Base-by-base conservation (phyloP, 2,113 vertebrate genomes). In the Mesoclemmys tuberculata region DNA sequence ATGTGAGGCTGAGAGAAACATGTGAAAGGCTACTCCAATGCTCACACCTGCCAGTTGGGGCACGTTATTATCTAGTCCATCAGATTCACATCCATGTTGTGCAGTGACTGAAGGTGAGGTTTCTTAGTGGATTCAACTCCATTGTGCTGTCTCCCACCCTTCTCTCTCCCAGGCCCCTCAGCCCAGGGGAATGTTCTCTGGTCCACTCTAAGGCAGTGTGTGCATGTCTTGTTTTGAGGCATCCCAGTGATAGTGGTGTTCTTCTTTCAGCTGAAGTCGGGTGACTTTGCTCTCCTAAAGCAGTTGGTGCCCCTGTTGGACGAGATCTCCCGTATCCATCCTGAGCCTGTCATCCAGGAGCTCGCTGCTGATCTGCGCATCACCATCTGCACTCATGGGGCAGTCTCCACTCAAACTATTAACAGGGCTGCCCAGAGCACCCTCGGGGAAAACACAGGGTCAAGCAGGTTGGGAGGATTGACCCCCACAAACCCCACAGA, bases 351-450 rank as follows among this genome's bases (percentile, higher is more conserved):
- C 74, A 98, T 99, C 93, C 99, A 99, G 95, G 99, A 99, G 95
- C 98, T 99, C 31, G 99, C 99, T 0, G 90, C 90, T 0, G 99
- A 99, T 97, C 98, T 99, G 92, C 97, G 98, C 90, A 97, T 98
- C 4, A 97, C 99, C 94, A 99, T 99, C 82, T 98, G 98, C 78
- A 99, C 99, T 27, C 99, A 98, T 0, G 99, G 99, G 1, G 99
- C 99, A 27, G 99, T 98, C 91, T 85, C 92, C 51, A 96, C 98
- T 0, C 92, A 97, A 44, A 56, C 95, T 0, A 74, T 99, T 84
- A 78, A 93, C 0, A 7, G 81, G 0, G 97, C 98, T 24, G 97
- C 98, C 0, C 90, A 38, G 1, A 4, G 2, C 0, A 10, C 94
- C 93, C 74, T 96, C 95, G 96, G 94, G 56, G 96, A 79, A 85